phyloP scores from a whole-genome alignment of 1,140 invertebrate genomes.

The Piezodorus guildinii region DNA sequence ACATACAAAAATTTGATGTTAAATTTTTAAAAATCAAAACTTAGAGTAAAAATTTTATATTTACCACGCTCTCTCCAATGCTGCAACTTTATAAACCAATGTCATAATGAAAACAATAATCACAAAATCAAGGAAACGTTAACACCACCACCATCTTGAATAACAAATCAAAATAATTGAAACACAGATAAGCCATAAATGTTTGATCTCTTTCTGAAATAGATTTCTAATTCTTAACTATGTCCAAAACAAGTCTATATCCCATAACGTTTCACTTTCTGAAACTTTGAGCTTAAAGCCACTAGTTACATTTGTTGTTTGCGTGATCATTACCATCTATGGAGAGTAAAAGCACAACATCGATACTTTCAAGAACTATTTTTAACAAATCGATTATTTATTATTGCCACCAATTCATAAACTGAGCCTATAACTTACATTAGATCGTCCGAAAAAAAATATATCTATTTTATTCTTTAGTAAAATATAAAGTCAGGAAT shows the following conservation, averaged over 20 bases:
- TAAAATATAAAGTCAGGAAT: no score
- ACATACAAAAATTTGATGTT: neutral
- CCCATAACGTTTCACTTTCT: neutral
- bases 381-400: no score
- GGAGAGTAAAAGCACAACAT: neutral
- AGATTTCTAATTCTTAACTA: neutral
- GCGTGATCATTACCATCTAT: constrained; percentile 14
- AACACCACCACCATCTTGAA: constrained; percentile 4
- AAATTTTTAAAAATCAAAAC: neutral
- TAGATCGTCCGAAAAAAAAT: no score
- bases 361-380: no score
- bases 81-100: neutral
- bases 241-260: neutral
- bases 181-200: neutral
- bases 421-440: no score
- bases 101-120: constrained; percentile 14
- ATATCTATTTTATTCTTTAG: no score
- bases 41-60: neutral
- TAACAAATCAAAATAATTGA: neutral
- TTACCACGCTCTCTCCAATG: constrained; percentile 11
- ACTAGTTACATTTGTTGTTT: neutral
- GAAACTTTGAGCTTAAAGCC: neutral
- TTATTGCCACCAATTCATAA: no score
- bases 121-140: constrained; percentile 6
- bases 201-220: neutral